These are phyloP conservation scores for Coremacera marginata DNA, from an alignment of 2,888 invertebrate genomes.

Conservation along the genomic window DNA sequence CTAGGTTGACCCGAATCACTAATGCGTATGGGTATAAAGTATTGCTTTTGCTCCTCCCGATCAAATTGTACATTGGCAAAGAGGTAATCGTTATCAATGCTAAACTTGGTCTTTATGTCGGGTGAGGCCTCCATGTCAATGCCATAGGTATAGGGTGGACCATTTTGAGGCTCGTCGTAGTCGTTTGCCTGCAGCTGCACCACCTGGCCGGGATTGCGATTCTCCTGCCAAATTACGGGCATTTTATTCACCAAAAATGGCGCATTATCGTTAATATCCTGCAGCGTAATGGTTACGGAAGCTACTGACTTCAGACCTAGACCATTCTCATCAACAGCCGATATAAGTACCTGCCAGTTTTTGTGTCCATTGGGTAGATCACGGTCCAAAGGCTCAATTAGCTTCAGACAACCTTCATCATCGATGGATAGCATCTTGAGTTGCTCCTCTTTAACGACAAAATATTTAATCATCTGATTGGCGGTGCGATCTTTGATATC, in stretches of 20 bases:
- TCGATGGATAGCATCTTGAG: constrained; percentile 80
- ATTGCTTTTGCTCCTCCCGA: constrained; percentile 88
- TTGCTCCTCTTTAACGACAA: constrained; percentile 79
- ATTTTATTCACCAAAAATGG: constrained; percentile 86
- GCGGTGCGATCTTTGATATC: constrained; percentile 83
- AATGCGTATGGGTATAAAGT: constrained; percentile 89
- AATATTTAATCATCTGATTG: constrained; percentile 84
- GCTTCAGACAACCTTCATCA: constrained; percentile 78
- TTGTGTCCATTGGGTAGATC: constrained; percentile 90
- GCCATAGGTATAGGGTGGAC: constrained; percentile 84
- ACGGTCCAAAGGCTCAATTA: constrained; percentile 81
- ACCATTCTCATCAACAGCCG: constrained; percentile 83
- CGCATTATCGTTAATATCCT: constrained; percentile 95
- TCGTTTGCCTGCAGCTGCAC: constrained; percentile 82
- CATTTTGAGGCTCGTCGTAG: constrained; percentile 85
- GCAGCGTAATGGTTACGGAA: constrained; percentile 77
- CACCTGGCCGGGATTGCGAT: constrained; percentile 77
- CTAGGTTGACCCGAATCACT: constrained; percentile 84
- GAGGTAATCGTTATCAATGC: constrained; percentile 78
- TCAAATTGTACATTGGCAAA: constrained; percentile 84
- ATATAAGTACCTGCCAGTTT: constrained; percentile 80
- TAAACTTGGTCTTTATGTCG: constrained; percentile 80
- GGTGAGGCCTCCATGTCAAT: constrained; percentile 72
- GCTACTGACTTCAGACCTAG: constrained; percentile 75
- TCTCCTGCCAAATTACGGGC: constrained; percentile 88